A percentile compares a stretch with the other conserved stretches of the same genome.
phyloP scores from a whole-genome alignment of 2,888 invertebrate species.

The Chalcis sispes region DNA sequence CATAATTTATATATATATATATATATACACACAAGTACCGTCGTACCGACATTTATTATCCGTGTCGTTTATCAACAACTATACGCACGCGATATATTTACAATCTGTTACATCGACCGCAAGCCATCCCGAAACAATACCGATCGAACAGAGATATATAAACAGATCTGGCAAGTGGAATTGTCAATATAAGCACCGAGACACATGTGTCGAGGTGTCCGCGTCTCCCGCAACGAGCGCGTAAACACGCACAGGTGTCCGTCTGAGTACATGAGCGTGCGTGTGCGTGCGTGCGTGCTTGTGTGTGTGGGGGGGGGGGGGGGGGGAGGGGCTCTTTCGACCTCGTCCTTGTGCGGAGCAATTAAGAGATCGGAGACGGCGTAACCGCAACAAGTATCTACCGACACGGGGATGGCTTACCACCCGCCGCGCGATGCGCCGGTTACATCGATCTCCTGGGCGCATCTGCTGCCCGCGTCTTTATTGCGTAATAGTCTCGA shows the following conservation, averaged over 20 bases:
- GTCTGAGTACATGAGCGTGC: no score
- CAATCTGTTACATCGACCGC: not conserved
- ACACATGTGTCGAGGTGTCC: no score
- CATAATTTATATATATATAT: no score
- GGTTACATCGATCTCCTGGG: not conserved
- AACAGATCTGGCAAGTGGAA: not conserved
- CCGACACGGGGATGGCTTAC: not conserved
- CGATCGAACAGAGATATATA: not conserved
- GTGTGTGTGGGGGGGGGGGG: no score
- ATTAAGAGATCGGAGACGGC: not conserved
- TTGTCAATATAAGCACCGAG: no score
- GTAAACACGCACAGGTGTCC: no score
- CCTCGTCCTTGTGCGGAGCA: not conserved
- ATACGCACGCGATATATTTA: not conserved
- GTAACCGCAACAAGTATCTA: conserved; percentile 12
- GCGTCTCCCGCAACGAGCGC: no score
- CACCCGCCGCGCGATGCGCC: not conserved
- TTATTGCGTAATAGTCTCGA: not conserved
- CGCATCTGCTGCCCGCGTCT: not conserved
- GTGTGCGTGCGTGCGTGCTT: no score
- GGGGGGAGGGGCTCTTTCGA: no score
- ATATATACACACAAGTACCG: not conserved
- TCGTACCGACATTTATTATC: not conserved
- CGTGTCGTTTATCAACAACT: not conserved
- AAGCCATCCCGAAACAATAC: not conserved